A percentile compares a stretch with the other conserved stretches of the same genome.
Conservation (phyloP, 1,140 invertebrate species). For the Cyrtorhinus lividipennis region DNA sequence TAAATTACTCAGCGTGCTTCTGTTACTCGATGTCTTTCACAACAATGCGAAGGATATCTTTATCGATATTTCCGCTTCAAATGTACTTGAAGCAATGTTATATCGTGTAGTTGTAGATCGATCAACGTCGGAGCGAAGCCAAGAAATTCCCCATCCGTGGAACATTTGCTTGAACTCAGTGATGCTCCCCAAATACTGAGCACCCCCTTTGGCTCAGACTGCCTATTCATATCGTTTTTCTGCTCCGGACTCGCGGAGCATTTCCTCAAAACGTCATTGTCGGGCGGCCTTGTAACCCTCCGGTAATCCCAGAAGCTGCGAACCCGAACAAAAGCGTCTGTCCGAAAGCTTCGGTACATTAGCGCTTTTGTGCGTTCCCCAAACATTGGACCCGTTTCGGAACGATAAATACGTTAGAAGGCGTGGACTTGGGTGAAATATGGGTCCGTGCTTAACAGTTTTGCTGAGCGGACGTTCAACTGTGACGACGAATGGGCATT, state of each 20-base stretch:
- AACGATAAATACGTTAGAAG: slow-evolving; percentile 5
- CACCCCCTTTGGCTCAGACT: no score
- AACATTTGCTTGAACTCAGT: no score
- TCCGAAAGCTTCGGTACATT: slow-evolving; percentile 4
- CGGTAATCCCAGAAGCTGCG: background rate
- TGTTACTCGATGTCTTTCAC: no score
- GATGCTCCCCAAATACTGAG: no score
- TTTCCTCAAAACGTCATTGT: background rate
- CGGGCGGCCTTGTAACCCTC: background rate
- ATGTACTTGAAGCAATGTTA: no score
- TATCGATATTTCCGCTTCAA: no score
- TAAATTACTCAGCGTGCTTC: no score
- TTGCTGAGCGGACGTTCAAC: background rate
- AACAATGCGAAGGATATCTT: no score
- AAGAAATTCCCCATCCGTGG: no score
- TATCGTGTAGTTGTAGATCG: no score
- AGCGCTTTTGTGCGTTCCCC: background rate
- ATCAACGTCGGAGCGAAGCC: no score
- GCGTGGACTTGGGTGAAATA: slow-evolving; percentile 2
- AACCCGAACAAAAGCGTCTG: background rate
- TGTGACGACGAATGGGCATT: no score
- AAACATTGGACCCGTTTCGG: background rate
- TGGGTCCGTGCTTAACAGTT: background rate
- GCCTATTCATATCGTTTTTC: background rate
- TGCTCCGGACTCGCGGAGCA: background rate